Conservation (phyloP, 2,113 vertebrate species). For the Nicator chloris region DNA sequence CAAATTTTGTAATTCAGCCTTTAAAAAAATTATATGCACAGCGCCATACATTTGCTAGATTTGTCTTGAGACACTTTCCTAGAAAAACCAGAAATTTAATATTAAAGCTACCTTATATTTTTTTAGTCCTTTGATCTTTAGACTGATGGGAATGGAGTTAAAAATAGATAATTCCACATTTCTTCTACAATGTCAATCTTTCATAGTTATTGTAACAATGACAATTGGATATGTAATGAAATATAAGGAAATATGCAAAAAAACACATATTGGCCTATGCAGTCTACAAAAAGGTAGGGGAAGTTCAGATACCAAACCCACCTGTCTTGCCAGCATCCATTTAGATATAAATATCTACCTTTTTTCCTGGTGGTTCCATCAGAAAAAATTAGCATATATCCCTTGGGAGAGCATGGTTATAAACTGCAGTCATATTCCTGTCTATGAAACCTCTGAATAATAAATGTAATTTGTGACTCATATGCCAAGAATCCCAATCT, state of each 20-base stretch:
- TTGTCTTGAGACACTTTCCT: not conserved
- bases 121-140: not conserved
- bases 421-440: not conserved
- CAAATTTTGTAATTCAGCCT: not conserved
- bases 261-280: not conserved
- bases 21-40: not conserved
- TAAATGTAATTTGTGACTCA: conserved; percentile 36
- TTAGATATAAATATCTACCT: not conserved
- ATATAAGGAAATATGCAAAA: not conserved
- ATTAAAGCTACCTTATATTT: not conserved
- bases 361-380: not conserved
- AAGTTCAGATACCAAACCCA: not conserved
- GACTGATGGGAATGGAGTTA: not conserved
- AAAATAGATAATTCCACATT: not conserved
- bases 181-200: not conserved
- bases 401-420: not conserved
- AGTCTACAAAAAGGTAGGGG: not conserved
- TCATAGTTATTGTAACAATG: not conserved
- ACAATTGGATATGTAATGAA: not conserved
- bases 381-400: not conserved
- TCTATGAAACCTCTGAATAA: conserved; percentile 40
- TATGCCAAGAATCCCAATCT: not conserved
- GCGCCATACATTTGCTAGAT: not conserved
- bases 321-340: not conserved
- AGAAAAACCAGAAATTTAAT: not conserved